A percentile compares a stretch with the other conserved stretches of the same genome.
These are phyloP conservation scores for Drosophila tsacasi DNA, from an alignment of 1,140 invertebrate species.

Conservation along the genomic window DNA sequence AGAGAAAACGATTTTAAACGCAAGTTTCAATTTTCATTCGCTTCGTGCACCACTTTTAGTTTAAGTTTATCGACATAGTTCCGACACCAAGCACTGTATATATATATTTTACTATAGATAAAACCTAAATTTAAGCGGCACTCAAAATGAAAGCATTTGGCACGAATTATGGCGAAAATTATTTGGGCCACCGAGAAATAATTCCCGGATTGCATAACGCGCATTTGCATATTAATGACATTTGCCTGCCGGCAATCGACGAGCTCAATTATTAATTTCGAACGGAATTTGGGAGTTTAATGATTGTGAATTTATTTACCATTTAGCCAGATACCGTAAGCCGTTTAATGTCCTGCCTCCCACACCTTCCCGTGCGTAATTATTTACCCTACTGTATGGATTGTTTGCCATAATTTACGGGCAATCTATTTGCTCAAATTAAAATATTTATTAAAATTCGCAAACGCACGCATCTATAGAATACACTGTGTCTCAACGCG, in stretches of 20 bases:
- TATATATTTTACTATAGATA: constrained; percentile 44
- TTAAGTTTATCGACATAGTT: constrained; percentile 36
- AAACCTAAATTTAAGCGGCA: constrained; percentile 47
- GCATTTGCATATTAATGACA: constrained; percentile 46
- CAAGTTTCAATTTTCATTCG: constrained; percentile 12
- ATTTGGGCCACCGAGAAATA: constrained; percentile 1
- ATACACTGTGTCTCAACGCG: constrained; percentile 33
- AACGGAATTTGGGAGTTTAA: constrained; percentile 28
- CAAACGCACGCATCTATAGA: constrained; percentile 17
- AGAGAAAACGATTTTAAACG: constrained; percentile 10
- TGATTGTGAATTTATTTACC: constrained; percentile 50
- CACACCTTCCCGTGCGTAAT: constrained; percentile 13
- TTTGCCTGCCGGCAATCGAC: constrained; percentile 7
- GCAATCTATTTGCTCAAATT: constrained; percentile 58
- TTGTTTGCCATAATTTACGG: constrained; percentile 64
- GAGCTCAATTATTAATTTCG: constrained; percentile 33
- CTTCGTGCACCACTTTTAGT: constrained; percentile 8
- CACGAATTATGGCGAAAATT: constrained; percentile 19
- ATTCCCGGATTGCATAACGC: constrained; percentile 22
- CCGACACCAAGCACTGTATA: constrained; percentile 47
- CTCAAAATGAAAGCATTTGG: constrained; percentile 18
- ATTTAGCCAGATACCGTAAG: constrained; percentile 34
- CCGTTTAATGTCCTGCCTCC: constrained; percentile 51
- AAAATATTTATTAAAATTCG: constrained; percentile 45
- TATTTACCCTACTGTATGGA: constrained; percentile 32